Base-by-base conservation (phyloP, 2,113 vertebrate species). In the Elachura formosa region DNA sequence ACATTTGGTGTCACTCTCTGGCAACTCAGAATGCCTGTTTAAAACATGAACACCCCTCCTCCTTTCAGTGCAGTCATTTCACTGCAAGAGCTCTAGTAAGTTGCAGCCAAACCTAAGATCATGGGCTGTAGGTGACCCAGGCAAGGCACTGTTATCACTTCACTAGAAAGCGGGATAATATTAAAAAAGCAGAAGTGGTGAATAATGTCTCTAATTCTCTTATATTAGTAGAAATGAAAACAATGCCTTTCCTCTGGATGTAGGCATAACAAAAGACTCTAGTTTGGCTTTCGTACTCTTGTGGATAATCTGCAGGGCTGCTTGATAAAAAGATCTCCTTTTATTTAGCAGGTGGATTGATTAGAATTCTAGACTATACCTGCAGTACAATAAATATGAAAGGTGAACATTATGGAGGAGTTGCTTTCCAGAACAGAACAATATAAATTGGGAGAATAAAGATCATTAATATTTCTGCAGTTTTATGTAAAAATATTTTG, bases 101-200 rank as follows among this genome's bases (percentile, higher is more conserved):
- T 28, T 40, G 43, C 76, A 77, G 49, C 1, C 29, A 58, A 26
- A 40, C 71, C 43, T 18, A 28, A 45, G 62, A n/a, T 29, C 45
- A 3, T 0, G 11, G 40, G 31, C 22, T 33, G 25, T 4, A 5
- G 16, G 10, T 16, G 40, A 81, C 12, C 28, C 49, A 11, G 11
- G 24, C 40, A 51, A 25, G 58, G 34, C 38, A 24, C 55, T 33
- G 16, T 3, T 34, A 68, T 2, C 31, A 20, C 12, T 41, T 66
- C n/a, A 12, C 25, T 21, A 14, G 34, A 19, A 49, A 38, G 38
- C 51, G 49, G 29, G 14, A 43, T 10, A 46, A 6, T 19, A 33
- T 23, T n/a, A 33, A n/a, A 45, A 58, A 61, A 62, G 19, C 51
- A 67, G 8, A 71, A 58, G 21, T 5, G 12, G 46, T 21, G 55